A percentile compares a stretch with the other conserved stretches of the same genome.
phyloP scores from a whole-genome alignment of 2,888 invertebrate genomes.

The Clistopyga incitator region DNA sequence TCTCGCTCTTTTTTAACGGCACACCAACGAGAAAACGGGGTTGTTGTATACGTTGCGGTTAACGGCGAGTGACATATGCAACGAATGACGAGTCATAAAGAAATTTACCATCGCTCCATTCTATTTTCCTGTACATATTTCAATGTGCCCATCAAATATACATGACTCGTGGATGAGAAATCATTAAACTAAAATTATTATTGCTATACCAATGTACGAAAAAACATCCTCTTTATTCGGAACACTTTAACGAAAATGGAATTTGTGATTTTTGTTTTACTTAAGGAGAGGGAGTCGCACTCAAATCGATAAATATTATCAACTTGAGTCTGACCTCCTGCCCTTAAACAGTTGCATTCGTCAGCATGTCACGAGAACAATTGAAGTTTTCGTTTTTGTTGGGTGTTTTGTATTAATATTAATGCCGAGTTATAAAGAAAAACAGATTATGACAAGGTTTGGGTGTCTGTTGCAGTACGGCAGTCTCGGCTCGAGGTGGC shows the following conservation, averaged over 20 bases:
- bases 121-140: background rate
- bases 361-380: no score
- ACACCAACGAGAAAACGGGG: background rate
- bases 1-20: slow-evolving; percentile 27
- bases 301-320: background rate
- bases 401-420: background rate
- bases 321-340: no score
- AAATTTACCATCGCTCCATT: background rate
- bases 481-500: slow-evolving; percentile 95
- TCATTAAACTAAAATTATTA: background rate
- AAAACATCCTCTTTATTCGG: background rate
- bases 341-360: no score
- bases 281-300: no score
- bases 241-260: slow-evolving; percentile 52
- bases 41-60: slow-evolving; percentile 30
- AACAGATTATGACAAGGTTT: slow-evolving; percentile 78
- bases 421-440: slow-evolving; percentile 6
- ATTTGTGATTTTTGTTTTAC: slow-evolving; percentile 12
- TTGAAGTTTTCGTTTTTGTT: no score
- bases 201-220: no score
- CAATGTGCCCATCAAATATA: background rate
- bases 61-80: slow-evolving; percentile 8
- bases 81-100: slow-evolving; percentile 46
- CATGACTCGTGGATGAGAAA: background rate
- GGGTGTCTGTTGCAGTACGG: slow-evolving; percentile 92